Base-by-base conservation (phyloP, 92 coral and sea anemone genomes). In the Heliopora coerulea region DNA sequence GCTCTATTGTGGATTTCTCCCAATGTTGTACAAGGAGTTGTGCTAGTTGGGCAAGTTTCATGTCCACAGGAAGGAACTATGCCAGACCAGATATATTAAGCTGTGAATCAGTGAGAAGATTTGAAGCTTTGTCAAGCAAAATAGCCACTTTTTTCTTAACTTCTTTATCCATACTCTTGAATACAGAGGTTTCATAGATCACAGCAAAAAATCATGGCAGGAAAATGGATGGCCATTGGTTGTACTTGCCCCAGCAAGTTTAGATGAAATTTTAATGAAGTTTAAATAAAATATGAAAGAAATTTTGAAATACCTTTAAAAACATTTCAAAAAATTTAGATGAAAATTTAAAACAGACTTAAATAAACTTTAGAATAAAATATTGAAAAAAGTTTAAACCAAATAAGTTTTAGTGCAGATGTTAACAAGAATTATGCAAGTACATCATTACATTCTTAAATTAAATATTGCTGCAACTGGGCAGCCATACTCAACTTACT, bases 1-100 rank as follows among this genome's bases (percentile, higher is more conserved):
- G 89, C 89, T 62, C 84, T 49, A 37, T 32, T 56, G 15, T 79
- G 76, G 2, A 84, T 79, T 33, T 84, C 88, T 66, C 75, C 73
- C 40, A 79, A 54, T 25, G 73, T 35, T 56, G 78, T 28, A 44
- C 59, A 56, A 68, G 68, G 2, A 41, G 40, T 7, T 8, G 61
- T 46, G 7, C 52, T 15, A 46, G 14, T n/a, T 6, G 52, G 7
- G 15, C 14, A 6, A 6, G 52, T 46, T 46, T n/a, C 52, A 46
- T n/a, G 7, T 46, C 52, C n/a, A 46, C 52, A 46, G 52, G 52
- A 46, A 46, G 52, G 52, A 46, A 46, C 52, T 46, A n/a, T 46
- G 7, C 14, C n/a, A 46, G 52, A 46, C 14, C n/a, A 46, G 52
- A 46, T 46, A n/a, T 46, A 46, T 46, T 46, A n/a, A 32, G 68